These are phyloP conservation scores for Orestias chungarensis DNA, from an alignment of 2,797 vertebrate species.

Conservation along the genomic window DNA sequence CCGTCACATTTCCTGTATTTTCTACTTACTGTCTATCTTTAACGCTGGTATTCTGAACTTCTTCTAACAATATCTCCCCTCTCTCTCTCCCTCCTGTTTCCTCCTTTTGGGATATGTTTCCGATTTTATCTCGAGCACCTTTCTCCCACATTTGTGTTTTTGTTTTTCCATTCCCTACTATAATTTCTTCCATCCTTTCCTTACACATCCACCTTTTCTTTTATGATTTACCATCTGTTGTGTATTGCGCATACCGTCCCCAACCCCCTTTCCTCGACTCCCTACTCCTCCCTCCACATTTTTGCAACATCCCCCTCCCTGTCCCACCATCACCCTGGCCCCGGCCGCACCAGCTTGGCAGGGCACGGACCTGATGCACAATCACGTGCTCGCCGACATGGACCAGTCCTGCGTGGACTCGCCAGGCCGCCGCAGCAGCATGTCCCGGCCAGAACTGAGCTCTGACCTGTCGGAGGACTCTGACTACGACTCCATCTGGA, in stretches of 20 bases:
- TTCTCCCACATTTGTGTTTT: slow-evolving; percentile 13
- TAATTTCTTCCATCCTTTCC: slow-evolving; percentile 79
- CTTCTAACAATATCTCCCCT: slow-evolving; percentile 76
- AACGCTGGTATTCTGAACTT: slow-evolving; percentile 63
- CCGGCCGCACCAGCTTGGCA: slow-evolving; percentile 93
- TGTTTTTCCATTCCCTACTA: slow-evolving; percentile 72
- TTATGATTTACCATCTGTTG: slow-evolving; percentile 84
- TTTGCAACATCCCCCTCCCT: background rate
- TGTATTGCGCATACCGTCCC: slow-evolving; percentile 41
- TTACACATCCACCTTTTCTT: slow-evolving; percentile 77
- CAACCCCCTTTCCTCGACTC: slow-evolving; percentile 17
- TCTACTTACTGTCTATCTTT: slow-evolving; percentile 49
- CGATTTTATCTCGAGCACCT: slow-evolving; percentile 45
- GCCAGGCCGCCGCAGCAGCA: slow-evolving; percentile 94
- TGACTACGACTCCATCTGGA: slow-evolving; percentile 99
- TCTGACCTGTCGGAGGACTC: slow-evolving; percentile 99
- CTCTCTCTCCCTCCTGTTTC: slow-evolving; percentile 71
- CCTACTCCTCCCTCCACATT: slow-evolving; percentile 13
- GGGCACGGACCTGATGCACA: slow-evolving; percentile 99
- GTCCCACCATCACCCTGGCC: slow-evolving; percentile 18
- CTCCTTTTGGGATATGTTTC: slow-evolving; percentile 52
- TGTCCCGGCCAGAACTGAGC: slow-evolving; percentile 91
- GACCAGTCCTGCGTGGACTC: slow-evolving; percentile 94
- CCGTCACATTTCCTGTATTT: slow-evolving; percentile 22
- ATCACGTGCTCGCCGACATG: slow-evolving; percentile 97